phyloP scores from a whole-genome alignment of 2,797 vertebrate species.

The Coendou prehensilis region DNA sequence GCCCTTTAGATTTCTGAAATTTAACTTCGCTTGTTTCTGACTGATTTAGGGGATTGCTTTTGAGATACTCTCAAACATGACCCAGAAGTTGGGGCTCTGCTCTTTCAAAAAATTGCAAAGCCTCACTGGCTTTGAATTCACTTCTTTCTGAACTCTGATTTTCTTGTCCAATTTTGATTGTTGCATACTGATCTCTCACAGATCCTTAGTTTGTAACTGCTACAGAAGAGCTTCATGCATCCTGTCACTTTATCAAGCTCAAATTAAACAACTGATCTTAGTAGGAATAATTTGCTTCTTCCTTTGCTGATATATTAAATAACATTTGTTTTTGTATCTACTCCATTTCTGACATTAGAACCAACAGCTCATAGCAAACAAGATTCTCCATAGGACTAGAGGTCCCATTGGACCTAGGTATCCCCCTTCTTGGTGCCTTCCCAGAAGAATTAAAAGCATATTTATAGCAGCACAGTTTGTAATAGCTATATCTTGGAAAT shows the following conservation, averaged over 20 bases:
- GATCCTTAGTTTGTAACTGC: neutral
- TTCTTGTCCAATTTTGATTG: neutral
- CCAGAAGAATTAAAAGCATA: too few species aligned
- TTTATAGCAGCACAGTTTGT: too few species aligned
- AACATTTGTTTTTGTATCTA: slow-evolving; percentile 2
- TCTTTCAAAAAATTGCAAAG: slow-evolving; percentile 41
- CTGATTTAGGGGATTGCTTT: neutral
- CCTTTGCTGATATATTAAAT: neutral
- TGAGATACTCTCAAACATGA: neutral
- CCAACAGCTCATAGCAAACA: neutral
- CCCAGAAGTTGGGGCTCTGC: neutral
- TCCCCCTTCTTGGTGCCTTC: too few species aligned
- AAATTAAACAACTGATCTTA: slow-evolving; percentile 52
- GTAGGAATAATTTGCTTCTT: slow-evolving; percentile 43
- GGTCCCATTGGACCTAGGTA: too few species aligned
- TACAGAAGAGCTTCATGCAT: neutral
- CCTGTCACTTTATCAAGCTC: neutral
- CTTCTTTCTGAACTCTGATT: neutral
- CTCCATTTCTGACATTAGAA: neutral
- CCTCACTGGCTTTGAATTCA: neutral
- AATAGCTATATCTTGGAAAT: too few species aligned
- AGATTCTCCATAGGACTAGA: neutral
- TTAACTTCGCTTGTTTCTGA: slow-evolving; percentile 31
- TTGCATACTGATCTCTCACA: neutral
- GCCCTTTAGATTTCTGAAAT: neutral